These are phyloP conservation scores for Ashinkailepas kermadecensis DNA, from an alignment of 2,888 invertebrate species.

Conservation along the genomic window DNA sequence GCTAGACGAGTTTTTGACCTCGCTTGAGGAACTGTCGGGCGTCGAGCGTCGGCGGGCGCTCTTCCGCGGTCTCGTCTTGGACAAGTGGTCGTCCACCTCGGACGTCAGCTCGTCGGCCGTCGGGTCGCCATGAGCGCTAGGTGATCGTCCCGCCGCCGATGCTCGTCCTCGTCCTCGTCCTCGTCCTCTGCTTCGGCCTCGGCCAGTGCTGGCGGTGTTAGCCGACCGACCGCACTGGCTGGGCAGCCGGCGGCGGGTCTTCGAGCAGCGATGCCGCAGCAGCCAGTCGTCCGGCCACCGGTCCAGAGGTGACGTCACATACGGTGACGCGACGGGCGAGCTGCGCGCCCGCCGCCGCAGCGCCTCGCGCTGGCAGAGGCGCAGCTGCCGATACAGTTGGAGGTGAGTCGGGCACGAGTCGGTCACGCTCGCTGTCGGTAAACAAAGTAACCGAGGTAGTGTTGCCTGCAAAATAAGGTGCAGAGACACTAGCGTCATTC, in stretches of 20 bases:
- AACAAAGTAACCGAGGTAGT: too few relatives aligned
- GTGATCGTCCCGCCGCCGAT: neutral
- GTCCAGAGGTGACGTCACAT: neutral
- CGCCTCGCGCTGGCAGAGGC: neutral
- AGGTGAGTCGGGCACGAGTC: too few relatives aligned
- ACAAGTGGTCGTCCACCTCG: neutral
- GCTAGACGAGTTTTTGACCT: too few relatives aligned
- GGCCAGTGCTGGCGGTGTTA: neutral
- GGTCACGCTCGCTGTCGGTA: too few relatives aligned
- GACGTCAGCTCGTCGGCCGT: neutral
- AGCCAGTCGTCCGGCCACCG: slow-evolving; percentile 1
- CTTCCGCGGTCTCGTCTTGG: too few relatives aligned
- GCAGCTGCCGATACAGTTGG: neutral
- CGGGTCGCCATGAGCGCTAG: neutral
- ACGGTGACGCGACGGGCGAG: neutral
- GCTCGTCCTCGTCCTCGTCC: neutral
- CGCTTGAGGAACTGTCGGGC: too few relatives aligned
- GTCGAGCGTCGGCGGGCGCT: too few relatives aligned
- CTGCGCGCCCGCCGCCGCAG: neutral
- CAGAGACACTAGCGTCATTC: too few relatives aligned
- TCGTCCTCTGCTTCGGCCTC: neutral
- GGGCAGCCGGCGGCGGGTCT: neutral
- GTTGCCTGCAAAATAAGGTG: too few relatives aligned
- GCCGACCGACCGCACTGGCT: too few relatives aligned
- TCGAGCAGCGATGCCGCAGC: neutral